phyloP scores from a whole-genome alignment of 1,140 invertebrate genomes.

The Pachypeltis micranthus region DNA sequence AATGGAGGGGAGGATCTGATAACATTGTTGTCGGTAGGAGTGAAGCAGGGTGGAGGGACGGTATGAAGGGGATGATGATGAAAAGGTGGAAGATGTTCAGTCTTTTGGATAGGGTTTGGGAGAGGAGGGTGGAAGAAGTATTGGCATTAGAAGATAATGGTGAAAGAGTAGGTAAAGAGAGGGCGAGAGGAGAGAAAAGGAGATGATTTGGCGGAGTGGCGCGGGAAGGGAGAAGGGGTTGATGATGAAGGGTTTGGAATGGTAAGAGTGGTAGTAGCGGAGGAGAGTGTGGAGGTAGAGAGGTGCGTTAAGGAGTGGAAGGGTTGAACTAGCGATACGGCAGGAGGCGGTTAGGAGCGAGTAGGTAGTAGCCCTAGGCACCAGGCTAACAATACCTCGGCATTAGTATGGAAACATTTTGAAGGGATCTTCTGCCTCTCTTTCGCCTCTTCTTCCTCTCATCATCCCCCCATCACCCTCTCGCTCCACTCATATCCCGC shows the following conservation, averaged over 20 bases:
- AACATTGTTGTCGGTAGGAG: not conserved
- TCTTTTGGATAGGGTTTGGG: not conserved
- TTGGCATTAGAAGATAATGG: slow-evolving; percentile 1
- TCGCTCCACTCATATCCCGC: not conserved
- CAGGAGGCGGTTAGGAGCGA: not conserved
- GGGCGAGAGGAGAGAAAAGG: slow-evolving; percentile 1
- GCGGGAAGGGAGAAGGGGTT: too few species aligned
- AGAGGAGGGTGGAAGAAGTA: not conserved
- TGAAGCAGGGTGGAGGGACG: not conserved
- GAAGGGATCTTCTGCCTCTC: slow-evolving; percentile 1
- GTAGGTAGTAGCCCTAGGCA: not conserved
- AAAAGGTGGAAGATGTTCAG: not conserved
- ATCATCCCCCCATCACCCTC: not conserved
- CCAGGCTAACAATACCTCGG: slow-evolving; percentile 6
- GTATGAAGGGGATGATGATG: not conserved
- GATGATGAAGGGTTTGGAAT: too few species aligned
- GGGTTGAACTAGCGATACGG: too few species aligned
- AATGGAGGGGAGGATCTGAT: not conserved
- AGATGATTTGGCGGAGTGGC: too few species aligned
- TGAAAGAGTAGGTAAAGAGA: not conserved
- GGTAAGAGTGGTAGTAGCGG: too few species aligned
- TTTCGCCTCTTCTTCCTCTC: not conserved
- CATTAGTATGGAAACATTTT: slow-evolving; percentile 14
- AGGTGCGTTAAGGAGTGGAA: not conserved
- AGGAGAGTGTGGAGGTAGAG: not conserved